A percentile compares a stretch with the other conserved stretches of the same genome.
Evolutionary conservation across 2,888 invertebrate genomes (phyloP).

Genomic region (Merodon equestris): DNA sequence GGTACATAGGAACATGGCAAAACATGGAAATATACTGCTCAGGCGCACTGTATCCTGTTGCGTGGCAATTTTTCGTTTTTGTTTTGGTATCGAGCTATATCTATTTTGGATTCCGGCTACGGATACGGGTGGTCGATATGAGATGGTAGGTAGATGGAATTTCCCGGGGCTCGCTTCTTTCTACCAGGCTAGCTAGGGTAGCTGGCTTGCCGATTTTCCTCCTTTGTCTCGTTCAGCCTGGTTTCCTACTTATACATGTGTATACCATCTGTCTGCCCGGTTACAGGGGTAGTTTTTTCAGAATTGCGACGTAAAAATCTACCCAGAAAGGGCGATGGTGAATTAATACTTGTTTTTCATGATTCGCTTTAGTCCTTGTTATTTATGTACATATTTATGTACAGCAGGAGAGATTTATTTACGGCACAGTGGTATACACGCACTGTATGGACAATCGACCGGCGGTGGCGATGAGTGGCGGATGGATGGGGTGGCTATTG

Average conservation of each 20-base stretch:
- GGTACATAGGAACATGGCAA: slow-evolving; percentile 17
- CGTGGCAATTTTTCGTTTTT: no score
- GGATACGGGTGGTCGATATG: no score
- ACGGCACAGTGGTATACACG: background rate
- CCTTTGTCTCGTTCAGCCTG: slow-evolving; percentile 5
- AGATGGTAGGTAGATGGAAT: slow-evolving; percentile 32
- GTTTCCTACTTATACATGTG: slow-evolving; percentile 1
- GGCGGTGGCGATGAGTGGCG: background rate
- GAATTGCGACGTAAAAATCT: slow-evolving; percentile 44
- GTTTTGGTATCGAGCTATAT: slow-evolving; percentile 13
- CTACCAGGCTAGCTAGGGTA: slow-evolving; percentile 37
- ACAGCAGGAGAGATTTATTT: slow-evolving; percentile 22
- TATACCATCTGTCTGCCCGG: slow-evolving; percentile 4
- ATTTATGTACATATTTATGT: slow-evolving; percentile 20
- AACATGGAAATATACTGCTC: slow-evolving; percentile 3
- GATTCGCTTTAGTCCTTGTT: slow-evolving; percentile 3
- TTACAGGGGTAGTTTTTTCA: slow-evolving; percentile 37
- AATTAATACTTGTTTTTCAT: no score
- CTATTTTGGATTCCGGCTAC: slow-evolving; percentile 47
- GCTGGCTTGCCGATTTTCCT: slow-evolving; percentile 40
- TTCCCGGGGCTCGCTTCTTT: slow-evolving; percentile 64
- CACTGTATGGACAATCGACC: background rate
- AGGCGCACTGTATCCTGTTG: slow-evolving; percentile 41
- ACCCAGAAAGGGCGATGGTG: slow-evolving; percentile 12
- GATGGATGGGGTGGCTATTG: slow-evolving; percentile 7